Evolutionary conservation across 2,797 vertebrate species (phyloP).

Genomic region (Paguma larvata): DNA sequence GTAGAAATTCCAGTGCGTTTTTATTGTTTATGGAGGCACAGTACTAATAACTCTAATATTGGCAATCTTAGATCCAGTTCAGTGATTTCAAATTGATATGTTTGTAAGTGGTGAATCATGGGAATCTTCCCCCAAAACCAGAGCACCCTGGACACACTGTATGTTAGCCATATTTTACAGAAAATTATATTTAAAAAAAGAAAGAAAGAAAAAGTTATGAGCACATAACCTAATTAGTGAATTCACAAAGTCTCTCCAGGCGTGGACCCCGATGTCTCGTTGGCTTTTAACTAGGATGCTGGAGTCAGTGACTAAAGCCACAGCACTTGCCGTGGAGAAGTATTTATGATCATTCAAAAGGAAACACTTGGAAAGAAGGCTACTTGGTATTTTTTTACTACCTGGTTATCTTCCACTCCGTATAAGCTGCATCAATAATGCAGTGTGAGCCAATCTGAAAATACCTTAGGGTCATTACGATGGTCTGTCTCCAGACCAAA

Average conservation of each 20-base stretch:
- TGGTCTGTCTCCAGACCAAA: neutral
- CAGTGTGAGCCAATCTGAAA: neutral
- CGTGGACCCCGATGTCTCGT: neutral
- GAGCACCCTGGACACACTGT: no score
- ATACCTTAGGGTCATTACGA: neutral
- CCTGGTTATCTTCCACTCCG: neutral
- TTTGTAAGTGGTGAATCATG: no score
- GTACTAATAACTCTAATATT: neutral
- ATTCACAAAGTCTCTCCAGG: neutral
- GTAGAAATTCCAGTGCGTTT: neutral
- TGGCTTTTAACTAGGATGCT: neutral
- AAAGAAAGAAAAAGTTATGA: neutral
- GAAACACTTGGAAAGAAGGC: neutral
- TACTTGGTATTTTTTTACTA: conserved; percentile 10
- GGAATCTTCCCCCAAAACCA: no score
- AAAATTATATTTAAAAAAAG: no score
- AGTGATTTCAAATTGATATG: neutral
- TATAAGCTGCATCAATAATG: neutral
- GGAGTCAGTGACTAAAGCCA: neutral
- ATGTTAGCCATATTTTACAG: no score
- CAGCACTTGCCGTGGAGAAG: neutral
- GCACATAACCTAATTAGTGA: neutral
- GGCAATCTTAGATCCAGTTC: neutral
- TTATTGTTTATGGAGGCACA: neutral
- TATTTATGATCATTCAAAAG: neutral